Evolutionary conservation across 2,888 invertebrate genomes (phyloP).

Genomic region (Agrochola lychnidis): DNA sequence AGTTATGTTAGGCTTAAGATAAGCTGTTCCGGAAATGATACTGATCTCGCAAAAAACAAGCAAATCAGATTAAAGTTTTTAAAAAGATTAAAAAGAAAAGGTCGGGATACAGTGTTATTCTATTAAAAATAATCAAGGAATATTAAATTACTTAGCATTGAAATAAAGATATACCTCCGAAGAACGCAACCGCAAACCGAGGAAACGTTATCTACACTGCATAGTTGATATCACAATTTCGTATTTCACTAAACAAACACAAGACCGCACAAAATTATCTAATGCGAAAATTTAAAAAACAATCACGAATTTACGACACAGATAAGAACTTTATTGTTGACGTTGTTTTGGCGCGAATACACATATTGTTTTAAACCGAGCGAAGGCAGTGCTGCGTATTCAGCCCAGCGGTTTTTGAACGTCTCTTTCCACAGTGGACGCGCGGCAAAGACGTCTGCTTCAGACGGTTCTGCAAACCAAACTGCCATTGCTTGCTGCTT

Average conservation of each 20-base stretch:
- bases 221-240: slow-evolving; percentile 77
- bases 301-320: slow-evolving; percentile 44
- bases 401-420: slow-evolving; percentile 65
- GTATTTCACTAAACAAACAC: slow-evolving; percentile 83
- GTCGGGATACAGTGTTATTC: neutral
- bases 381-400: slow-evolving; percentile 46
- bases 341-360: slow-evolving; percentile 48
- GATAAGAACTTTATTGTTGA: slow-evolving; percentile 49
- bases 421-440: slow-evolving; percentile 65
- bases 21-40: neutral
- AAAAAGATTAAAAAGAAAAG: slow-evolving; percentile 2
- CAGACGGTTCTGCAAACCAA: slow-evolving; percentile 75
- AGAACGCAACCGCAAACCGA: slow-evolving; percentile 82
- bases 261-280: slow-evolving; percentile 73
- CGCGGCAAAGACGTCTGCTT: slow-evolving; percentile 74
- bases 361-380: slow-evolving; percentile 48
- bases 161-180: slow-evolving; percentile 73
- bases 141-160: slow-evolving; percentile 64
- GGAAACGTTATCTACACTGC: slow-evolving; percentile 83
- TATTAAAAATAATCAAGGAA: slow-evolving; percentile 8
- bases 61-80: slow-evolving; percentile 6
- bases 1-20: neutral
- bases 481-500: slow-evolving; percentile 72
- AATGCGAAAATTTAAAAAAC: slow-evolving; percentile 57
- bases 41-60: neutral